A percentile compares a stretch with the other conserved stretches of the same genome.
Evolutionary conservation across 30 jellyfish, hydroid and myxozoan genomes (phyloP).

Genomic region (Sanderia malayensis): DNA sequence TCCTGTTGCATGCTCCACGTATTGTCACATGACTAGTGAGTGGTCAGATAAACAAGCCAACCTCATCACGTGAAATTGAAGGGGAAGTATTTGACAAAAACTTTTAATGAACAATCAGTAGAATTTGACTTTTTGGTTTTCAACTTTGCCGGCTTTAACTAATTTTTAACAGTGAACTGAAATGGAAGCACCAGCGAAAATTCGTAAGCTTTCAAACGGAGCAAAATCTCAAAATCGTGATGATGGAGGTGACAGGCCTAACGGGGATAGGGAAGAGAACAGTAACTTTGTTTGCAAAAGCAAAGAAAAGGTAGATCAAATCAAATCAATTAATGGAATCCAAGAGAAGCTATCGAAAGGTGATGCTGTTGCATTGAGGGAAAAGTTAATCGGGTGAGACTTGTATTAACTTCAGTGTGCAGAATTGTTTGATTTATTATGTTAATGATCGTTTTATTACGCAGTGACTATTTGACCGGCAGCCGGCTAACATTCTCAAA

Average conservation of each 20-base stretch:
- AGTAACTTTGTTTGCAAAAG: background rate
- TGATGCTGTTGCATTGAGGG: conserved; percentile 9
- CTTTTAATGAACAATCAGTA: background rate
- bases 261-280: background rate
- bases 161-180: no score
- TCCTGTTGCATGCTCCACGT: no score
- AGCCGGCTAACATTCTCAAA: no score
- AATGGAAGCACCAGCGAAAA: conserved; percentile 1
- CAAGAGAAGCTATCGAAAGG: background rate
- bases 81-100: background rate
- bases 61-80: no score
- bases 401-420: background rate
- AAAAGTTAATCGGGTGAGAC: conserved; percentile 8
- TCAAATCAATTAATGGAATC: background rate
- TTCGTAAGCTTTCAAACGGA: background rate
- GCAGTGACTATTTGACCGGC: no score
- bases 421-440: background rate
- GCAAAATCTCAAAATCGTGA: background rate
- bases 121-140: no score
- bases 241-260: background rate
- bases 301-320: background rate
- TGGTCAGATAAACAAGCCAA: no score
- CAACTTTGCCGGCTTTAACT: no score
- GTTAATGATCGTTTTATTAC: no score
- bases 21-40: no score